Conservation (phyloP, 2,888 invertebrate species). For the Eledona agricola region DNA sequence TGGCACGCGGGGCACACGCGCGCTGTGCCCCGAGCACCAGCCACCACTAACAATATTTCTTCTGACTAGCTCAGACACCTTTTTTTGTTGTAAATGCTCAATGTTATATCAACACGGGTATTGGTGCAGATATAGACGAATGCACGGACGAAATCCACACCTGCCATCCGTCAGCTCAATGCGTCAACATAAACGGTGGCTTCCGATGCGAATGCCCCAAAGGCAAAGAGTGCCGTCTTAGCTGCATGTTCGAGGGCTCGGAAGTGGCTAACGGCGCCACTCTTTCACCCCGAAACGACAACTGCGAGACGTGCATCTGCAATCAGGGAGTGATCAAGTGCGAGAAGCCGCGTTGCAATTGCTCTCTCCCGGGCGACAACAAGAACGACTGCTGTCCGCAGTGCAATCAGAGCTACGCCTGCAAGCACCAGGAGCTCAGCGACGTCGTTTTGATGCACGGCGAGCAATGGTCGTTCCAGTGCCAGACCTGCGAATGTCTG, state of each 20-base stretch:
- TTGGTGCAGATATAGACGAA: slow-evolving; percentile 80
- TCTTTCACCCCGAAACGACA: slow-evolving; percentile 60
- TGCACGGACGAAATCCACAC: slow-evolving; percentile 80
- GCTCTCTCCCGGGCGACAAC: slow-evolving; percentile 64
- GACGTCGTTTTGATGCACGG: slow-evolving; percentile 81
- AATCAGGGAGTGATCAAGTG: slow-evolving; percentile 73
- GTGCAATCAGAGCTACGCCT: slow-evolving; percentile 77
- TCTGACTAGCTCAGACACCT: no score
- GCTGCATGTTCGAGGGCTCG: slow-evolving; percentile 78
- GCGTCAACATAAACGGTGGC: slow-evolving; percentile 82
- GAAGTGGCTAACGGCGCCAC: slow-evolving; percentile 70
- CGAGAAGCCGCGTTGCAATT: slow-evolving; percentile 75
- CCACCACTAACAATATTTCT: no score
- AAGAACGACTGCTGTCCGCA: slow-evolving; percentile 80
- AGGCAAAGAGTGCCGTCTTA: slow-evolving; percentile 69
- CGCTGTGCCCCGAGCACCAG: no score
- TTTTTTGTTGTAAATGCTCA: no score
- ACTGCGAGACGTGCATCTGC: slow-evolving; percentile 66
- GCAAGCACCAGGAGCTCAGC: slow-evolving; percentile 77
- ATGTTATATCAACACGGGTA: no score
- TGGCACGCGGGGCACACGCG: no score
- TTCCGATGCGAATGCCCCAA: slow-evolving; percentile 79
- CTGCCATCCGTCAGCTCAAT: slow-evolving; percentile 81
- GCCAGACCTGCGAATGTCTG: slow-evolving; percentile 92
- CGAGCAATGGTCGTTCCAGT: slow-evolving; percentile 90